Conservation (phyloP, 37 sponge, comb jelly and placozoan species). For the Diacarnus erythraeanus region DNA sequence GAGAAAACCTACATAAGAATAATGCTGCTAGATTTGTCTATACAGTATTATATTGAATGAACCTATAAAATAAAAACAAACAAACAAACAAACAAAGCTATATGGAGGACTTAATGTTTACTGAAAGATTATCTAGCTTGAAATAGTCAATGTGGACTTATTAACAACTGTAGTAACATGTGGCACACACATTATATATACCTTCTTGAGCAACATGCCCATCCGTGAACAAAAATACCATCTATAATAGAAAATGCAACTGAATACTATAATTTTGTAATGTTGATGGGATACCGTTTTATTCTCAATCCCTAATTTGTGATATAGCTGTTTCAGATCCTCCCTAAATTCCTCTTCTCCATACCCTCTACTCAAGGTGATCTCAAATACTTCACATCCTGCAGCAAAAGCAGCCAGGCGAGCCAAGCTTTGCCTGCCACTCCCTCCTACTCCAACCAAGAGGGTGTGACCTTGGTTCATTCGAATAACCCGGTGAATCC, state of each 20-base stretch:
- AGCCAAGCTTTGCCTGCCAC: conserved; percentile 95
- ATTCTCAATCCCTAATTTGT: conserved; percentile 95
- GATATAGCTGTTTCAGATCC: conserved; percentile 94
- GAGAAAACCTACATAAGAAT: conserved; percentile 77
- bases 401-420: conserved; percentile 97
- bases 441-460: conserved; percentile 97
- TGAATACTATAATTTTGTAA: background rate
- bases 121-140: background rate
- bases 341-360: conserved; percentile 97
- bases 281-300: conserved; percentile 63
- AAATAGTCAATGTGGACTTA: background rate
- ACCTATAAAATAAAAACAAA: background rate
- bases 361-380: conserved; percentile 94
- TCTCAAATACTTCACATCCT: conserved; percentile 98
- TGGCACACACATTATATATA: too few species aligned
- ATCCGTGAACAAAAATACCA: conserved; percentile 97
- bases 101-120: background rate
- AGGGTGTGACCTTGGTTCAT: conserved; percentile 97
- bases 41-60: too few species aligned
- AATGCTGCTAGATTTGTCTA: too few species aligned
- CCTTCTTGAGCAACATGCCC: conserved; percentile 99
- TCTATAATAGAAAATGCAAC: conserved; percentile 6
- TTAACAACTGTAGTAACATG: background rate
- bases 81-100: background rate
- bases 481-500: conserved; percentile 92